Evolutionary conservation across 2,888 invertebrate genomes (phyloP).

Genomic region (Erebia epiphron): DNA sequence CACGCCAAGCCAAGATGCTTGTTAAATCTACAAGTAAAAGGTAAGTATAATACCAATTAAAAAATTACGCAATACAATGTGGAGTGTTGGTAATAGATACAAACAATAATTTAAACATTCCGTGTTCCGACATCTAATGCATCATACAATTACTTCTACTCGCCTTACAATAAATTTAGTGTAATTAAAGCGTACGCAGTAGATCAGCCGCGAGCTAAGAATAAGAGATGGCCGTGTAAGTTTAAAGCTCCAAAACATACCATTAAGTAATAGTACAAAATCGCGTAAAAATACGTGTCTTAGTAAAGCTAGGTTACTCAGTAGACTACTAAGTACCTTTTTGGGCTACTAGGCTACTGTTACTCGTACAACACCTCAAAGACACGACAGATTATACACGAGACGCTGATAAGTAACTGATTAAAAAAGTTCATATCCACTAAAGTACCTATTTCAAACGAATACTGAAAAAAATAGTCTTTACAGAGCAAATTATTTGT

Average conservation of each 20-base stretch:
- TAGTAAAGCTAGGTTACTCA: too few relatives aligned
- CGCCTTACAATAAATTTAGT: conserved; percentile 68
- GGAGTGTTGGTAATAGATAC: neutral
- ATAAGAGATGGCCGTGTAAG: conserved; percentile 1
- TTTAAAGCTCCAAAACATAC: neutral
- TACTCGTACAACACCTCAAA: too few relatives aligned
- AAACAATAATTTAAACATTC: conserved; percentile 37
- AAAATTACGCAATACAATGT: conserved; percentile 23
- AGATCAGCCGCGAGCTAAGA: conserved; percentile 57
- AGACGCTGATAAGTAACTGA: too few relatives aligned
- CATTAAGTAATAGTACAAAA: neutral
- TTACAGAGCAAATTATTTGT: too few relatives aligned
- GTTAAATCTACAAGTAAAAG: conserved; percentile 15
- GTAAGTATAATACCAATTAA: conserved; percentile 21
- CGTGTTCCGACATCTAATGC: conserved; percentile 28
- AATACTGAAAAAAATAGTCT: too few relatives aligned
- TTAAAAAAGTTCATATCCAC: too few relatives aligned
- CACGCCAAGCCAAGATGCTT: neutral
- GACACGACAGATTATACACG: too few relatives aligned
- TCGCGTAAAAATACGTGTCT: too few relatives aligned
- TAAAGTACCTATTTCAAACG: too few relatives aligned
- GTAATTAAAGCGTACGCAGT: conserved; percentile 77
- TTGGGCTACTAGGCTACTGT: too few relatives aligned
- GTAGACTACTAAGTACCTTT: too few relatives aligned
- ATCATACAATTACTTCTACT: conserved; percentile 55